phyloP scores from a whole-genome alignment of 2,888 invertebrate genomes.

The Protula sp. region DNA sequence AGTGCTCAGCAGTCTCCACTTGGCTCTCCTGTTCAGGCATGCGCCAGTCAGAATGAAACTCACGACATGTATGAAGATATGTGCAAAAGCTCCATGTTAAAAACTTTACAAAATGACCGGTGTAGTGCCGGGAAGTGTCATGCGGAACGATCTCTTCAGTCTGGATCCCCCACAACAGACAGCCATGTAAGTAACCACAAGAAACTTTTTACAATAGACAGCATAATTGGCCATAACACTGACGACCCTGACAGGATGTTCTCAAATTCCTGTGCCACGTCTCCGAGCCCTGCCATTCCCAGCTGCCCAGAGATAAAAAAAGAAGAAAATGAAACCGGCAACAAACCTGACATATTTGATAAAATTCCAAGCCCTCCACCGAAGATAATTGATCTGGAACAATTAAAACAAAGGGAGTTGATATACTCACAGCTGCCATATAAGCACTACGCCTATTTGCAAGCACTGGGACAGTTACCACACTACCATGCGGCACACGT shows the following conservation, averaged over 20 bases:
- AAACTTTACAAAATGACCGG: neutral
- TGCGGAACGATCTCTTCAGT: neutral
- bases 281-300: neutral
- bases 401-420: constrained; percentile 10
- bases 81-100: neutral
- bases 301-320: neutral
- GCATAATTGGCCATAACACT: constrained; percentile 30
- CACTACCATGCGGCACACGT: no score
- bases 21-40: neutral
- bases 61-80: neutral
- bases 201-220: constrained; percentile 39
- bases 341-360: constrained; percentile 41
- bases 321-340: neutral
- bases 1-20: neutral
- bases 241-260: neutral
- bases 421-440: neutral
- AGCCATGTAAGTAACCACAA: constrained; percentile 2
- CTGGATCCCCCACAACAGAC: neutral
- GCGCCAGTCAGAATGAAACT: neutral
- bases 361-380: constrained; percentile 47
- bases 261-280: neutral
- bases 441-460: constrained; percentile 1
- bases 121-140: neutral
- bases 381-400: constrained; percentile 38
- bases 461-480: neutral